Conservation (phyloP, 2,888 invertebrate genomes). For the Drosophila trichaetosa region DNA sequence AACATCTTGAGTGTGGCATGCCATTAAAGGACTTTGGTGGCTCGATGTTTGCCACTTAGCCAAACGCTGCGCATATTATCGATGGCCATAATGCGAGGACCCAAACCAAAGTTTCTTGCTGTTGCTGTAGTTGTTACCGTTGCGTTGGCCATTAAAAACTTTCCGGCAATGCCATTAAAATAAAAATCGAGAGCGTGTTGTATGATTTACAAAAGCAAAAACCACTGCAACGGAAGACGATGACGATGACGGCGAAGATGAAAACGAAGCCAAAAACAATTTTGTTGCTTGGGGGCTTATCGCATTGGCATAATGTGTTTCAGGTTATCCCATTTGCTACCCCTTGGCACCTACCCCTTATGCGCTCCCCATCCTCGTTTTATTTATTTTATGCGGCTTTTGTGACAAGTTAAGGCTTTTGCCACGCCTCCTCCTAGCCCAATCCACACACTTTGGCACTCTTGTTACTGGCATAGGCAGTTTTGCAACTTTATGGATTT, state of each 20-base stretch:
- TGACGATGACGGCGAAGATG: background rate
- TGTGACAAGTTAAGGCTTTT: conserved; percentile 61
- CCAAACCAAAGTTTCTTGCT: background rate
- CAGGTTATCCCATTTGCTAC: conserved; percentile 51
- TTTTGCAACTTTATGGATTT: conserved; percentile 61
- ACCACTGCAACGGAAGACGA: background rate
- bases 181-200: conserved; percentile 78
- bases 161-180: conserved; percentile 73
- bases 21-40: conserved; percentile 49
- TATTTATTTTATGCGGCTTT: conserved; percentile 61
- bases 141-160: conserved; percentile 70
- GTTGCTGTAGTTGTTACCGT: conserved; percentile 23
- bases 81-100: conserved; percentile 50
- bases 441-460: background rate
- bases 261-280: conserved; percentile 55
- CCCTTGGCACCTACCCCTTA: background rate
- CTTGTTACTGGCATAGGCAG: conserved; percentile 20
- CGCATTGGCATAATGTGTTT: conserved; percentile 60
- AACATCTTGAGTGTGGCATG: conserved; percentile 56
- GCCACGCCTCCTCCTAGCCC: conserved; percentile 9
- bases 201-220: conserved; percentile 69
- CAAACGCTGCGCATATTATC: conserved; percentile 49
- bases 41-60: conserved; percentile 53
- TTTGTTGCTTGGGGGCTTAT: conserved; percentile 54
- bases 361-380: background rate